These are phyloP conservation scores for Coluber constrictor DNA, from an alignment of 2,797 vertebrate genomes.

Conservation along the genomic window DNA sequence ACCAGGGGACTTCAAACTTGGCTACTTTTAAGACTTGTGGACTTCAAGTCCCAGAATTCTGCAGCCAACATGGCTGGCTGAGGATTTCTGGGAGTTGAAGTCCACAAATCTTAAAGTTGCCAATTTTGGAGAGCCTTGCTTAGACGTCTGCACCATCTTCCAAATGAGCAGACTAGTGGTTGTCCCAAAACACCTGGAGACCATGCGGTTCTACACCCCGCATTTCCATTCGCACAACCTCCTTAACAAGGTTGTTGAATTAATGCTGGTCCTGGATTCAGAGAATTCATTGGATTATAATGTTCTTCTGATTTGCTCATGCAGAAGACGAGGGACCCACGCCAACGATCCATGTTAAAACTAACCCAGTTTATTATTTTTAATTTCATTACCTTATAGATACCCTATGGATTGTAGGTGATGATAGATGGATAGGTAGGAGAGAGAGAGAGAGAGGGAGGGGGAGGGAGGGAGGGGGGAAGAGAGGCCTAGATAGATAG, in stretches of 20 bases:
- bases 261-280: not conserved
- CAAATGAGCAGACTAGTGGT: not conserved
- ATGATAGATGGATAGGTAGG: too few species aligned
- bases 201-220: not conserved
- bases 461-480: too few species aligned
- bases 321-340: not conserved
- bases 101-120: too few species aligned
- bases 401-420: too few species aligned
- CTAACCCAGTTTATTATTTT: not conserved
- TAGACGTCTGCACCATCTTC: not conserved
- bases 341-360: not conserved
- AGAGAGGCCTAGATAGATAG: too few species aligned
- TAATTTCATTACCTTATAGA: too few species aligned
- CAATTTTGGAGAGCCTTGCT: too few species aligned
- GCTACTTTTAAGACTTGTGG: not conserved
- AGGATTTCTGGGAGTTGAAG: not conserved
- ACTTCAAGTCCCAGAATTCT: not conserved
- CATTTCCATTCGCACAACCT: not conserved
- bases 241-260: not conserved
- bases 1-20: not conserved
- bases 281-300: not conserved
- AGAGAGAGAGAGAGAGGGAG: too few species aligned
- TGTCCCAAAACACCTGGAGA: not conserved
- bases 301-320: not conserved
- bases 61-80: not conserved